These are phyloP conservation scores for Willisornis vidua DNA, from an alignment of 2,113 vertebrate genomes.

Conservation along the genomic window DNA sequence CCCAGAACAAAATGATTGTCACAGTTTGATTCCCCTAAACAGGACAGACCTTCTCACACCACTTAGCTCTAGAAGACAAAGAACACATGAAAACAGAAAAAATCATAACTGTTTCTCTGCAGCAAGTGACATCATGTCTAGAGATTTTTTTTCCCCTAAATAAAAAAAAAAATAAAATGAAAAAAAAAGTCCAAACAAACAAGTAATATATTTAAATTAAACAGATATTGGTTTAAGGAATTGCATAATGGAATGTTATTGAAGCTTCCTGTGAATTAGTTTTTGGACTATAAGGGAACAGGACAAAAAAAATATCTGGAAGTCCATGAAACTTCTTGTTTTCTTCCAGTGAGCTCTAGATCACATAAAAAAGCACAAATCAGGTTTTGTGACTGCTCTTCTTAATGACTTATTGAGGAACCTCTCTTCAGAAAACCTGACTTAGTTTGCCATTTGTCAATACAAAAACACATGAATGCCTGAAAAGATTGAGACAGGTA, in stretches of 20 bases:
- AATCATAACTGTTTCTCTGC: neutral
- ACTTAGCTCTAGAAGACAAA: neutral
- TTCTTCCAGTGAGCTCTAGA: neutral
- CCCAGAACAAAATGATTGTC: constrained; percentile 13
- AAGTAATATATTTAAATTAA: neutral
- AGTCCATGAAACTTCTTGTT: neutral
- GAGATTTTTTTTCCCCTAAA: neutral
- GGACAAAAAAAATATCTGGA: neutral
- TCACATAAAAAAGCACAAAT: neutral
- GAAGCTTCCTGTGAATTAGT: neutral
- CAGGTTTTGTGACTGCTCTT: neutral
- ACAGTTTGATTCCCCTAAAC: constrained; percentile 11
- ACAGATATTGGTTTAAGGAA: neutral
- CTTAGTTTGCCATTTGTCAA: neutral
- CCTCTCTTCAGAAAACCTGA: neutral
- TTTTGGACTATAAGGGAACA: neutral
- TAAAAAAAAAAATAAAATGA: neutral
- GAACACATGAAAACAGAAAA: neutral
- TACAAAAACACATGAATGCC: neutral
- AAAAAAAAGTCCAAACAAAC: neutral
- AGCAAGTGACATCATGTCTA: neutral
- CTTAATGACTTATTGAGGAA: neutral
- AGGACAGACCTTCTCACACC: neutral
- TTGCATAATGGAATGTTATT: neutral
- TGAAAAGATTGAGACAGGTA: neutral